phyloP scores from a whole-genome alignment of 2,113 vertebrate species.

The Rhagologus leucostigma region DNA sequence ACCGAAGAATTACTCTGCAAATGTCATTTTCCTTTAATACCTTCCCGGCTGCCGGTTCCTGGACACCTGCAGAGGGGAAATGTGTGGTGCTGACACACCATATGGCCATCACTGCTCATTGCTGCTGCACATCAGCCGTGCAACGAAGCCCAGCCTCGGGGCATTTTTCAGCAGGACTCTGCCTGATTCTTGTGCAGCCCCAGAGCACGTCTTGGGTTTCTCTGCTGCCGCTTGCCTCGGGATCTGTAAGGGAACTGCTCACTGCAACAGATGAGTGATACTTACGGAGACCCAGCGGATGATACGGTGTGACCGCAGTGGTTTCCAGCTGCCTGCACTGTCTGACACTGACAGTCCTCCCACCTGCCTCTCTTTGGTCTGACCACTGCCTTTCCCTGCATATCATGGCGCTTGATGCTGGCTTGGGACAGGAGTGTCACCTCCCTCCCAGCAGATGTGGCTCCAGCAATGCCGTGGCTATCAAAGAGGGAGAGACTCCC shows the following conservation, averaged over 20 bases:
- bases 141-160: background rate
- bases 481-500: background rate
- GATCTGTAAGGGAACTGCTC: slow-evolving; percentile 22
- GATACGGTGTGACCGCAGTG: fast-evolving
- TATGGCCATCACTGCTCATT: background rate
- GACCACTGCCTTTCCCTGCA: background rate
- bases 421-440: background rate
- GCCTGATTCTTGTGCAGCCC: background rate
- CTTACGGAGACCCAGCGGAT: background rate
- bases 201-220: background rate
- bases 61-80: background rate
- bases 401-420: fast-evolving
- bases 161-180: background rate
- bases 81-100: background rate
- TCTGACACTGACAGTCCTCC: background rate
- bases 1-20: background rate
- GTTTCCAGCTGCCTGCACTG: background rate
- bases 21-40: background rate
- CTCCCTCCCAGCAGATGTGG: background rate
- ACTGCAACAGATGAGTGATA: background rate
- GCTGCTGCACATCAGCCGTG: background rate
- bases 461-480: fast-evolving
- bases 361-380: background rate
- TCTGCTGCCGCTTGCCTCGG: background rate
- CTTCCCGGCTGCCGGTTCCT: background rate